Evolutionary conservation across 2,113 vertebrate genomes (phyloP).

Genomic region (Aspiorhynchus laticeps): DNA sequence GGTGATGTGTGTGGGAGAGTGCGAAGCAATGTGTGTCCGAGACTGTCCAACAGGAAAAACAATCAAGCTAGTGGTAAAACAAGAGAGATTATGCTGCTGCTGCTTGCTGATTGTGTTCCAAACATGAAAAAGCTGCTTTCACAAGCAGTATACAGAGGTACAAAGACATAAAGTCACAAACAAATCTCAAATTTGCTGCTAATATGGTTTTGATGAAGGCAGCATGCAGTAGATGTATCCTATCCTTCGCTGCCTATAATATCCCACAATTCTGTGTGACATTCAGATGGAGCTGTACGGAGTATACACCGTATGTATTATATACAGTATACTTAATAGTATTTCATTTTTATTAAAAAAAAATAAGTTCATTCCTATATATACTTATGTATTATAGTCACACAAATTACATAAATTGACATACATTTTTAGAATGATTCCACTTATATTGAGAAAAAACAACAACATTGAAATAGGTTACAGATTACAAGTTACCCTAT

Average conservation of each 20-base stretch:
- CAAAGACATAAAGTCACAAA: background rate
- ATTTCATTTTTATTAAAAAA: background rate
- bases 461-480: too few relatives aligned
- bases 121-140: background rate
- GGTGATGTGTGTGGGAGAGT: slow-evolving; percentile 57
- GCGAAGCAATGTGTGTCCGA: slow-evolving; percentile 63
- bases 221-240: background rate
- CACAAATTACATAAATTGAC: too few relatives aligned
- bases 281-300: background rate
- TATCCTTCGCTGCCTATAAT: background rate
- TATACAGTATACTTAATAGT: too few relatives aligned
- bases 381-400: too few relatives aligned
- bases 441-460: too few relatives aligned
- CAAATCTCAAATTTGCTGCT: background rate
- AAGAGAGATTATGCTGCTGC: background rate
- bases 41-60: slow-evolving; percentile 48
- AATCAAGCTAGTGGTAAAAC: slow-evolving; percentile 1
- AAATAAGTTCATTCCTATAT: too few relatives aligned
- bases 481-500: too few relatives aligned
- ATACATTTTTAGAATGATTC: too few relatives aligned
- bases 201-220: background rate
- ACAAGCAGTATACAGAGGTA: background rate
- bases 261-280: background rate
- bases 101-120: background rate
- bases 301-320: too few relatives aligned